Base-by-base conservation (phyloP, 2,888 invertebrate species). In the Acleris emargana region DNA sequence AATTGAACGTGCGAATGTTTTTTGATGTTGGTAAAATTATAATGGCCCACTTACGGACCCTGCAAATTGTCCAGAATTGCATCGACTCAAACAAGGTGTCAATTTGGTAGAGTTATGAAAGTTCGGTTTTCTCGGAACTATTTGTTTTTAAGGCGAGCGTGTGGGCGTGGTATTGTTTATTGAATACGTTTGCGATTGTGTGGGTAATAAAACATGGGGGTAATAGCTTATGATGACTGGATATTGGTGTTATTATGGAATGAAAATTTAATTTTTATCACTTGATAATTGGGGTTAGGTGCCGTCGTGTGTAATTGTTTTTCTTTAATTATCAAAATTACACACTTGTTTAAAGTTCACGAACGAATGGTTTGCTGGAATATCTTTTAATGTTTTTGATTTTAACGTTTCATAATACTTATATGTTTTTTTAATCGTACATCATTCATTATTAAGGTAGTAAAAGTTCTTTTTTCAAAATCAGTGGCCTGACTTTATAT, bases 31-130 rank as follows among this genome's bases (percentile, higher is more conserved):
- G 88, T 76, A 74, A 72, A 78, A 78, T 79, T 84, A 87, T 91
- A 91, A 91, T 91, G 84, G 90, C 83, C 91, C 91, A 91, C 91
- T 91, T 91, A 91, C 86, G 81, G 81, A 80, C 83, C 77, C 82
- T 80, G 90, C 90, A 91, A 91, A 91, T 91, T 88, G 90, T 87
- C 81, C 83, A 80, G 89, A 86, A 89, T 88, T 87, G 90, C 89
- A 83, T 84, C 82, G 88, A 80, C 77, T 84, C 83, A 83, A 85
- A 88, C 91, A 90, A 91, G 91, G 91, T 92, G 91, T 91, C 91
- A 92, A 92, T 92, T 92, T 92, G 86, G 88, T 77, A 82, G 81
- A 91, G 91, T 91, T 91, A 91, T 91, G 91, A 91, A 91, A 91
- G 88, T 82, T 82, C 78, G 78, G 79, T 77, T 91, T 66, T 91